These are phyloP conservation scores for Todiramphus chloris DNA, from an alignment of 2,113 vertebrate genomes.

Conservation along the genomic window DNA sequence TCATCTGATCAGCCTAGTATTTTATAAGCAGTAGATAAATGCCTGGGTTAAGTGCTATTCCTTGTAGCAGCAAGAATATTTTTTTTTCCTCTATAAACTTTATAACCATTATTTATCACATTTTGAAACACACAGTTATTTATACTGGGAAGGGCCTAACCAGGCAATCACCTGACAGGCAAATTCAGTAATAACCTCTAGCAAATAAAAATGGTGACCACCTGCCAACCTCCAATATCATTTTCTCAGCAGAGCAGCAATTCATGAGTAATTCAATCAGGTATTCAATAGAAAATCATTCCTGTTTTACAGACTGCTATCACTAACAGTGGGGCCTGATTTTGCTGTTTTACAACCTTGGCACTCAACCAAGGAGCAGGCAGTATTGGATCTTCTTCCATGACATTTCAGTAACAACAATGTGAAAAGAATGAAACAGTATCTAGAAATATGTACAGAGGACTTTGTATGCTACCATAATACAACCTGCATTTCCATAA, in stretches of 20 bases:
- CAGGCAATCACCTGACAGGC: constrained; percentile 27
- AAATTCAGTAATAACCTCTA: constrained; percentile 44
- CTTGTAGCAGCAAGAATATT: constrained; percentile 2
- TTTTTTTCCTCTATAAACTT: neutral
- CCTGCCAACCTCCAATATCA: constrained; percentile 43
- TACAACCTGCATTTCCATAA: neutral
- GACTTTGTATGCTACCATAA: neutral
- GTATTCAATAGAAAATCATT: constrained; percentile 61
- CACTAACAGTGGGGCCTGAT: constrained; percentile 10
- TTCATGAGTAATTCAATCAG: constrained; percentile 66
- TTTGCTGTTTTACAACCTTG: constrained; percentile 43
- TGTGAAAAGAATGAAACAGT: neutral
- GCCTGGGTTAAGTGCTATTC: constrained; percentile 18
- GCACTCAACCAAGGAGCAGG: neutral
- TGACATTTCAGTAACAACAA: neutral
- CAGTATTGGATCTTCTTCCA: constrained; percentile 4
- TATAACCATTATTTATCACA: constrained; percentile 62
- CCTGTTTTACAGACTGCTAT: constrained; percentile 36
- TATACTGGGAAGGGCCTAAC: constrained; percentile 23
- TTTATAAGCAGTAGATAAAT: constrained; percentile 21
- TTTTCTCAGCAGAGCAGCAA: constrained; percentile 60
- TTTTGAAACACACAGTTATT: constrained; percentile 38
- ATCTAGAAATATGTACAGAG: neutral
- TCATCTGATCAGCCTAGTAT: neutral
- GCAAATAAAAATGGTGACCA: constrained; percentile 47